Conservation (phyloP, 2,888 invertebrate species). For the Acleris cristana region DNA sequence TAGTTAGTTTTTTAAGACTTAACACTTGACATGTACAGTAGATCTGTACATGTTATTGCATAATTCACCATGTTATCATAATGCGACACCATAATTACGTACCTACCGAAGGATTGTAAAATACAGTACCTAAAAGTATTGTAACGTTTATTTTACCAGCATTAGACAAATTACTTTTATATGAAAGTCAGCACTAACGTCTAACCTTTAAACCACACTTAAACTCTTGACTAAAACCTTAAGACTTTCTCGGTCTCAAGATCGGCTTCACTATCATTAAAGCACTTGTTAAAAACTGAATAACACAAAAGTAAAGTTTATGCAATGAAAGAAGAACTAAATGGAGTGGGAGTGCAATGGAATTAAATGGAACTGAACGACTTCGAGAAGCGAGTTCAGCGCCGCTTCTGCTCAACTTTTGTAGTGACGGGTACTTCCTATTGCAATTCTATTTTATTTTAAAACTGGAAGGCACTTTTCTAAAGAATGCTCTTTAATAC, state of each 20-base stretch:
- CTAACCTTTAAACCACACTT: not conserved
- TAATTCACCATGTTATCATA: too few species aligned
- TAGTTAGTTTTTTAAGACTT: too few species aligned
- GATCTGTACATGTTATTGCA: too few species aligned
- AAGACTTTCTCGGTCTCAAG: not conserved
- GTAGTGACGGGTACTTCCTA: constrained; percentile 27
- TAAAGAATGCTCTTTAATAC: constrained; percentile 1
- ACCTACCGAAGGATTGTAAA: too few species aligned
- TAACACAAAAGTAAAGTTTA: constrained; percentile 34
- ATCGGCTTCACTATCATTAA: constrained; percentile 25
- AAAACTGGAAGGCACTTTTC: constrained; percentile 1
- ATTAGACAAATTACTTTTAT: too few species aligned
- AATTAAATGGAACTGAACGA: constrained; percentile 37
- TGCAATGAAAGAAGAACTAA: constrained; percentile 32
- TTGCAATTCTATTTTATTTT: constrained; percentile 15
- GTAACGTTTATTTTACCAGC: too few species aligned
- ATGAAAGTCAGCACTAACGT: too few species aligned
- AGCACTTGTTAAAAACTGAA: constrained; percentile 29
- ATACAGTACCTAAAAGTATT: too few species aligned
- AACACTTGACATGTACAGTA: too few species aligned
- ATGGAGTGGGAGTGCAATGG: constrained; percentile 34
- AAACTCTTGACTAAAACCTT: not conserved
- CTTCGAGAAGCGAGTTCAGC: constrained; percentile 30
- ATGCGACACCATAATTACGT: too few species aligned
- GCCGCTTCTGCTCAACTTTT: constrained; percentile 28